Evolutionary conservation across 2,113 vertebrate genomes (phyloP).

Genomic region (Thunnus maccoyii): DNA sequence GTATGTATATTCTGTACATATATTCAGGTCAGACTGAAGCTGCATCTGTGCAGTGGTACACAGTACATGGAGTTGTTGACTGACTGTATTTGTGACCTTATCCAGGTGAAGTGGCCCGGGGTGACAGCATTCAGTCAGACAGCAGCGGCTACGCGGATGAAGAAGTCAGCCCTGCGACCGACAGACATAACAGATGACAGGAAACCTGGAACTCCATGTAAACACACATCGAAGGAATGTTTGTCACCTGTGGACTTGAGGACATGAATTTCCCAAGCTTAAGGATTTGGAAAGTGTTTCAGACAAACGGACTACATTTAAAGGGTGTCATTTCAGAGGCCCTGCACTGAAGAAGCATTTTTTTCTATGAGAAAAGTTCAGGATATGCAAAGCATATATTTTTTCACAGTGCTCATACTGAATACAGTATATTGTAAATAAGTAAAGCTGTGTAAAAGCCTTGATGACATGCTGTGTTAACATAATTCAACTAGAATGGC

Average conservation of each 20-base stretch:
- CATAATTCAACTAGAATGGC: not conserved
- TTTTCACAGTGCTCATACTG: not conserved
- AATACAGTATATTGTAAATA: slow-evolving; percentile 13
- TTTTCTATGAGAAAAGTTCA: not conserved
- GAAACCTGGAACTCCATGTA: not conserved
- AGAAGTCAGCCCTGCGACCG: slow-evolving; percentile 52
- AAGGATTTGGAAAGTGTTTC: not conserved
- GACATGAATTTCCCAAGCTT: not conserved
- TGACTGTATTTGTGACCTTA: slow-evolving; percentile 32
- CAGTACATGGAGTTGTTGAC: not conserved
- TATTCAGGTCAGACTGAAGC: slow-evolving; percentile 42
- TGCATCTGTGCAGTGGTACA: not conserved
- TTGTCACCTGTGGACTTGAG: not conserved
- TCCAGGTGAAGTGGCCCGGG: slow-evolving; percentile 75
- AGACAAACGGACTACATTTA: not conserved
- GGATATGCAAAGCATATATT: not conserved
- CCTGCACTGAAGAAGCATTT: not conserved
- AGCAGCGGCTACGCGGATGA: slow-evolving; percentile 86
- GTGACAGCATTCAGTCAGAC: slow-evolving; percentile 86
- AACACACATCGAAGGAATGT: not conserved
- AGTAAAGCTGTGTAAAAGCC: slow-evolving; percentile 1
- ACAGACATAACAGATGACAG: slow-evolving; percentile 49
- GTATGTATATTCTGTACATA: not conserved
- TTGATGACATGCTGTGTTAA: slow-evolving; percentile 4
- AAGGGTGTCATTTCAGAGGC: not conserved